These are phyloP conservation scores for Drosophila neocordata DNA, from an alignment of 1,140 invertebrate genomes.

Conservation along the genomic window DNA sequence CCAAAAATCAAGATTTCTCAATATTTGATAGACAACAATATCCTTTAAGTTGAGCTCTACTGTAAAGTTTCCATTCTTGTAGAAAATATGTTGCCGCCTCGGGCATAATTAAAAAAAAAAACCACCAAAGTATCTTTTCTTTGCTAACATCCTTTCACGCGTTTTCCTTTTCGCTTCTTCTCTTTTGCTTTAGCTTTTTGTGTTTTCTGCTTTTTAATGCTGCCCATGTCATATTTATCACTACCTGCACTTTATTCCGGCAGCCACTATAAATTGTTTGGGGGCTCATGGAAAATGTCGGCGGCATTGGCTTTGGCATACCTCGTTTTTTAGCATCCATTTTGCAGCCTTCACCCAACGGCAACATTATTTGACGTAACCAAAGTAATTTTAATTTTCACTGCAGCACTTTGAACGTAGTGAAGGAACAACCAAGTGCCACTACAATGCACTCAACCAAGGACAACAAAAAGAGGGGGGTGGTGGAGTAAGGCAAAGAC, in stretches of 20 bases:
- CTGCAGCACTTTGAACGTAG: slow-evolving; percentile 49
- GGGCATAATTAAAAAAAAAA: slow-evolving; percentile 60
- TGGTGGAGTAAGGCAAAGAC: background rate
- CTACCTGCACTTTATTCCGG: slow-evolving; percentile 57
- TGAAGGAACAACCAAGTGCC: slow-evolving; percentile 50
- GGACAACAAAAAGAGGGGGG: background rate
- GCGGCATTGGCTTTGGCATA: slow-evolving; percentile 14
- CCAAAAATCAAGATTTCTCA: background rate
- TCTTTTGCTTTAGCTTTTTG: slow-evolving; percentile 6
- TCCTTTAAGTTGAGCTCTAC: background rate
- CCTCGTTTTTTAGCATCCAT: slow-evolving; percentile 9
- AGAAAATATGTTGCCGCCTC: background rate
- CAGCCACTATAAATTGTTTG: slow-evolving; percentile 72
- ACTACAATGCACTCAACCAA: slow-evolving; percentile 68
- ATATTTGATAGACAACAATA: background rate
- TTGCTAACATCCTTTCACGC: slow-evolving; percentile 16
- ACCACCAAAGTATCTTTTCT: slow-evolving; percentile 29
- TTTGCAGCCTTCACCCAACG: slow-evolving; percentile 48
- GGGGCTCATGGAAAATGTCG: slow-evolving; percentile 39
- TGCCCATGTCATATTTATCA: slow-evolving; percentile 74
- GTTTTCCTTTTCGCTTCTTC: background rate
- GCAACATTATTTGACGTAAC: slow-evolving; percentile 79
- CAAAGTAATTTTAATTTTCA: slow-evolving; percentile 80
- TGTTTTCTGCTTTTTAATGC: background rate
- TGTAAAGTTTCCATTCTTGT: background rate